phyloP scores from a whole-genome alignment of 2,888 invertebrate genomes.

The Agriopis aurantiaria region DNA sequence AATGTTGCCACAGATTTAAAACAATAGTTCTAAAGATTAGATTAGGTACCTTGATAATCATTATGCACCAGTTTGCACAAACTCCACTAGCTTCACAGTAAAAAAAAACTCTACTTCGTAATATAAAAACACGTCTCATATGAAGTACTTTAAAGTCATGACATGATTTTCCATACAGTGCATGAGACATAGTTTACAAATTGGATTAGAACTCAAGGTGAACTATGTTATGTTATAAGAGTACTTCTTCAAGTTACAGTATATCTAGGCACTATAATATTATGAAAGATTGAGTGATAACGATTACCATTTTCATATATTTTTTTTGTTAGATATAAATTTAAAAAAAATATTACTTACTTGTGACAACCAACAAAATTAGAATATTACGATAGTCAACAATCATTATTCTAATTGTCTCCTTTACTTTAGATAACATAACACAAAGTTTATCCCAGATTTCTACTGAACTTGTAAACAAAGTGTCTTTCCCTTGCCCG shows the following conservation, averaged over 20 bases:
- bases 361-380: too few species aligned
- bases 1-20: neutral
- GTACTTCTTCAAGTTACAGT: neutral
- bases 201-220: constrained; percentile 32
- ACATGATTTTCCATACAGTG: constrained; percentile 26
- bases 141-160: constrained; percentile 7
- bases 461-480: too few species aligned
- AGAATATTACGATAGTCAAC: too few species aligned
- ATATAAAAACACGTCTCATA: constrained; percentile 11
- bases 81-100: neutral
- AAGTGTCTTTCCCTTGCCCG: too few species aligned
- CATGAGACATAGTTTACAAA: constrained; percentile 30
- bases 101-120: too few species aligned
- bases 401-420: too few species aligned
- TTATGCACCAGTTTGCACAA: constrained; percentile 1
- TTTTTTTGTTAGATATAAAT: too few species aligned
- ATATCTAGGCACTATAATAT: neutral
- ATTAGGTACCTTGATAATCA: constrained; percentile 17
- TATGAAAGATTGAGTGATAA: neutral
- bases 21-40: neutral
- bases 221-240: constrained; percentile 4
- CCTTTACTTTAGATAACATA: too few species aligned
- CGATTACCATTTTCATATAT: neutral
- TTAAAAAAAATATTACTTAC: too few species aligned
- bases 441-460: too few species aligned